Evolutionary conservation across 2,113 vertebrate species (phyloP), one percentile per base, ranked within the genome.

Genomic region (Mormyrus iriodes): DNA sequence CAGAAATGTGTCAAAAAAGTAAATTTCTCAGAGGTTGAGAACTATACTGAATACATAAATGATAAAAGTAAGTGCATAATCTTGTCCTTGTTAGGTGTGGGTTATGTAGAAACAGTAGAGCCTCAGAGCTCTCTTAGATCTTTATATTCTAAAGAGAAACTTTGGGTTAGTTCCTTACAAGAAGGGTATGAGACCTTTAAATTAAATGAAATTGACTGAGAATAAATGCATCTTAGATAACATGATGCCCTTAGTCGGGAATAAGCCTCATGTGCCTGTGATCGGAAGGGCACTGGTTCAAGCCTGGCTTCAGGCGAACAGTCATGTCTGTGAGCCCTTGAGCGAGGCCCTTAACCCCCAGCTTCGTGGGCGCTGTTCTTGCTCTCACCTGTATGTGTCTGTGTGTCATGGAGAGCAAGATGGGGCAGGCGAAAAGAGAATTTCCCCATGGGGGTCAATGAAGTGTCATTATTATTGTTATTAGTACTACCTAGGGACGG

Each of bases 1-100:
- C 95, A 99, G 90, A 99, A 99, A 93, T 99, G 98, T 73, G 86
- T 99, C 48, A 93, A 94, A 2, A 85, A 8, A 92, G 73, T 93
- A 94, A 0, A 1, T 55, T 85, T 1, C 0, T 53, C 82, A 48
- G 42, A 46, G 88, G 10, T 65, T n/a, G 91, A 90, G 27, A 31
- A 0, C 5, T 42, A 76, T 0, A 87, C 51, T 4, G 96, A 97
- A 90, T 98, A 99, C 94, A 96, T 97, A 92, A 95, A 90, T 12
- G 93, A 99, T 79, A 92, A 96, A 90, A 93, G 98, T 99, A 96
- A 98, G 97, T 65, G 76, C 42, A 46, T 86, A 51, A 39, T 39
- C 48, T 82, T 88, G 31, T 86, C 55, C 39, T 73, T 39, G 48
- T 88, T 31, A 6, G 39, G 48, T 39, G 10, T 44, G 48, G 90